A percentile compares a stretch with the other conserved stretches of the same genome.
Conservation (phyloP, 2,113 vertebrate genomes). For the Butastur rufipennis region DNA sequence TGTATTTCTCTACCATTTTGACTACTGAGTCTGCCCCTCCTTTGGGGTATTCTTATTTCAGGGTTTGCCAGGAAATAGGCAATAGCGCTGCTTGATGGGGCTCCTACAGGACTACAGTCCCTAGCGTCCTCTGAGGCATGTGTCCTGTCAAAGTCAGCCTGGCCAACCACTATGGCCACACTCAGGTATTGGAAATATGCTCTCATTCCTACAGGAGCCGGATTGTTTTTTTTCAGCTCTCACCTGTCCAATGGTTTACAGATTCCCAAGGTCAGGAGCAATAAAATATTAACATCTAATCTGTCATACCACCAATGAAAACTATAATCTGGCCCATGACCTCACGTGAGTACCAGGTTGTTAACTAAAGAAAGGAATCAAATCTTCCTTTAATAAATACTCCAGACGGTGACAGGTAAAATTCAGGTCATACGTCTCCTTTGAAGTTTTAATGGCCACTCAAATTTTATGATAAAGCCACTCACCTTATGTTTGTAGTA, state of each 20-base stretch:
- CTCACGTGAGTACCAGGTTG: slow-evolving; percentile 33
- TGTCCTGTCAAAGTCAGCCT: neutral
- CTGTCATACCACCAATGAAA: slow-evolving; percentile 47
- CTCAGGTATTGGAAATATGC: neutral
- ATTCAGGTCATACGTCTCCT: slow-evolving; percentile 52
- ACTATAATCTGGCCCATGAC: slow-evolving; percentile 42
- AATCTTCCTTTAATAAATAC: slow-evolving; percentile 66
- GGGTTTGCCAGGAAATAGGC: neutral
- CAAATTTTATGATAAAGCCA: slow-evolving; percentile 61
- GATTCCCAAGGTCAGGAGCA: slow-evolving; percentile 38
- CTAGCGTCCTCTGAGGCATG: neutral
- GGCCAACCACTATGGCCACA: neutral
- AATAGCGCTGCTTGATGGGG: neutral
- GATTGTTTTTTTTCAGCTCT: neutral
- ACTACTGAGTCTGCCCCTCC: neutral
- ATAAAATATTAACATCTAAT: slow-evolving; percentile 61
- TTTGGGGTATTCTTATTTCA: neutral
- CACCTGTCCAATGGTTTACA: slow-evolving; percentile 31
- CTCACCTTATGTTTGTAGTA: slow-evolving; percentile 64
- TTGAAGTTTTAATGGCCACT: slow-evolving; percentile 64
- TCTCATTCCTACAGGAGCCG: neutral
- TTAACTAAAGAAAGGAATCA: slow-evolving; percentile 60
- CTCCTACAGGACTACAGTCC: neutral
- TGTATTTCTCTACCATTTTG: neutral
- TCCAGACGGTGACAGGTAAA: slow-evolving; percentile 59